Evolutionary conservation across 1,140 invertebrate genomes (phyloP).

Genomic region (Apis florea): DNA sequence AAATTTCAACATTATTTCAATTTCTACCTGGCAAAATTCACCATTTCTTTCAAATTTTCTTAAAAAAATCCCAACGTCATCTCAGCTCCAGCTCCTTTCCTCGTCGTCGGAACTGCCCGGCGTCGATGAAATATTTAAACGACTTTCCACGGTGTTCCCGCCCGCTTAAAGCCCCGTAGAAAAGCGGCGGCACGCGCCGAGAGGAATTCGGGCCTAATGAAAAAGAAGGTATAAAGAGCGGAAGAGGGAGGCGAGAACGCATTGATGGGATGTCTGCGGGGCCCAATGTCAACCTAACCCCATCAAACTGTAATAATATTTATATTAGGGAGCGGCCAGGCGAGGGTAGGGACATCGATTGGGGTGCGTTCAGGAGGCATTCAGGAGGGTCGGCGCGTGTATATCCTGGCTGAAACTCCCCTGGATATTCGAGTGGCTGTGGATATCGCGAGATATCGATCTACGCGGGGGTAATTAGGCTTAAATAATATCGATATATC

Average conservation of each 20-base stretch:
- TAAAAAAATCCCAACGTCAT: too few species aligned
- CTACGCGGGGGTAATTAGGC: slow-evolving; percentile 51
- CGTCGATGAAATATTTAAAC: slow-evolving; percentile 23
- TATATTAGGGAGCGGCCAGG: slow-evolving; percentile 78
- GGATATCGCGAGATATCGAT: slow-evolving; percentile 60
- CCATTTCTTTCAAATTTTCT: too few species aligned
- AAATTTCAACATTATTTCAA: too few species aligned
- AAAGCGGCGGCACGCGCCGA: slow-evolving; percentile 67
- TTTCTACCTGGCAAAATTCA: too few species aligned
- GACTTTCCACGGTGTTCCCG: not conserved
- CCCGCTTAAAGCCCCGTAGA: slow-evolving; percentile 34
- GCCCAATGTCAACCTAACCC: slow-evolving; percentile 78
- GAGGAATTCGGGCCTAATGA: slow-evolving; percentile 72
- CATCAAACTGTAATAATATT: slow-evolving; percentile 81
- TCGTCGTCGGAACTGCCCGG: not conserved
- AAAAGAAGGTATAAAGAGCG: slow-evolving; percentile 65
- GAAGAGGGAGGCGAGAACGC: slow-evolving; percentile 56
- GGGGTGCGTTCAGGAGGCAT: slow-evolving; percentile 59
- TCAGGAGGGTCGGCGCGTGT: slow-evolving; percentile 60
- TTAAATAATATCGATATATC: slow-evolving; percentile 38
- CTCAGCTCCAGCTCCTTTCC: too few species aligned
- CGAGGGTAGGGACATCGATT: slow-evolving; percentile 69
- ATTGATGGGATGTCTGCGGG: slow-evolving; percentile 59
- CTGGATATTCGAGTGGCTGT: slow-evolving; percentile 10
- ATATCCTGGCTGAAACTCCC: slow-evolving; percentile 65